phyloP scores from a whole-genome alignment of 1,140 invertebrate genomes.

The Procambarus virginalis region DNA sequence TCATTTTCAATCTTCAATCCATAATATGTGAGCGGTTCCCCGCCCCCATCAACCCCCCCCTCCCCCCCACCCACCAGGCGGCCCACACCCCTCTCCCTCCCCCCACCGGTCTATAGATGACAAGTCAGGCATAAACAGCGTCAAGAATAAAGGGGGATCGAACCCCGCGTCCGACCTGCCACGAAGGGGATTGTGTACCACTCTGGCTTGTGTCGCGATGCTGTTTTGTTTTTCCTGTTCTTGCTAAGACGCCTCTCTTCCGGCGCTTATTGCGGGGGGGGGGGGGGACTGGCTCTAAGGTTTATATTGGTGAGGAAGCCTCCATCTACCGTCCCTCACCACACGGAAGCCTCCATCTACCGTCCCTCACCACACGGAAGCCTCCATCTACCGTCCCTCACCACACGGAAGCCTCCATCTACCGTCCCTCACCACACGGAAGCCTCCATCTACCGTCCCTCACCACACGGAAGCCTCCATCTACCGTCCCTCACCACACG shows the following conservation, averaged over 20 bases:
- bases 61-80: neutral
- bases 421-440: no score
- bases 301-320: no score
- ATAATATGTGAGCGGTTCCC: constrained; percentile 18
- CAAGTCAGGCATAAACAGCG: constrained; percentile 55
- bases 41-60: neutral
- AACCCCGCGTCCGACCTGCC: constrained; percentile 12
- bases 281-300: no score
- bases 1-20: constrained; percentile 52
- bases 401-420: no score
- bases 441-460: no score
- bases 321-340: no score
- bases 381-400: no score
- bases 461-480: no score
- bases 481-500: no score
- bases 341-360: no score
- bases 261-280: neutral
- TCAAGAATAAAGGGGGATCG: constrained; percentile 44
- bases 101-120: constrained; percentile 40
- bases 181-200: constrained; percentile 1
- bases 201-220: neutral
- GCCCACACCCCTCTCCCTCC: neutral
- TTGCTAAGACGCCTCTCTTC: neutral
- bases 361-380: no score
- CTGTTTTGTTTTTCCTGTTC: neutral